Evolutionary conservation across 2,888 invertebrate species (phyloP), one percentile per base, ranked within the genome.

Genomic region (Ferdinandea cuprea): DNA sequence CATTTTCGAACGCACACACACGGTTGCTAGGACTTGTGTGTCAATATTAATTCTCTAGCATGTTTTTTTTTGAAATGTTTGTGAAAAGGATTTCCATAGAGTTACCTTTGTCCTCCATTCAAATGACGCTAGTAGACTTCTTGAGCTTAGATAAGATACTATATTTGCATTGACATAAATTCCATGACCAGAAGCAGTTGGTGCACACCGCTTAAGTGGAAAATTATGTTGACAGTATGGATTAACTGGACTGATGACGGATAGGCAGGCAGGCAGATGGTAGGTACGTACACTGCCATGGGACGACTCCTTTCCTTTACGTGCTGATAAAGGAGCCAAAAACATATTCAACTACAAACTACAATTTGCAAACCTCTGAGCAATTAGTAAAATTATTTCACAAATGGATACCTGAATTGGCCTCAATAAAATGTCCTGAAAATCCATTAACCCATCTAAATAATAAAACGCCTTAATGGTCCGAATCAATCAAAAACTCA

Each of bases 371-470:
- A 37, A 19, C 58, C 25, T 17, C 28, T n/a, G 50, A 42, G 13
- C 42, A 30, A 54, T 66, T 52, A 66, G 52, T 13, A 13, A 44
- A 66, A 54, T 54, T 1, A 71, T 58, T 65, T 71, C 58, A 44
- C 50, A 28, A 74, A 59, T 58, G 25, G 58, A 42, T 50, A 32
- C 17, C 66, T 37, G n/a, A n/a, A 66, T 48, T 65, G 74, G 61
- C 68, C 69, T 37, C 63, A 35, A 69, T 74, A 74, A 80, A 69
- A 50, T 63, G 40, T 21, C 42, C 42, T 9, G 50, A 56, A 74
- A 81, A 81, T 65, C 80, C 80, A 81, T 81, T 81, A 76, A 65
- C 74, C 63, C 63, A 9, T 69, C 74, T 80, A 65, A 80, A 80
- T 80, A 80, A 80, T 80, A 80, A 69, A 80, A 81, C 30, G 76